Conservation (phyloP, 2,888 invertebrate species). For the Euclidia mi region DNA sequence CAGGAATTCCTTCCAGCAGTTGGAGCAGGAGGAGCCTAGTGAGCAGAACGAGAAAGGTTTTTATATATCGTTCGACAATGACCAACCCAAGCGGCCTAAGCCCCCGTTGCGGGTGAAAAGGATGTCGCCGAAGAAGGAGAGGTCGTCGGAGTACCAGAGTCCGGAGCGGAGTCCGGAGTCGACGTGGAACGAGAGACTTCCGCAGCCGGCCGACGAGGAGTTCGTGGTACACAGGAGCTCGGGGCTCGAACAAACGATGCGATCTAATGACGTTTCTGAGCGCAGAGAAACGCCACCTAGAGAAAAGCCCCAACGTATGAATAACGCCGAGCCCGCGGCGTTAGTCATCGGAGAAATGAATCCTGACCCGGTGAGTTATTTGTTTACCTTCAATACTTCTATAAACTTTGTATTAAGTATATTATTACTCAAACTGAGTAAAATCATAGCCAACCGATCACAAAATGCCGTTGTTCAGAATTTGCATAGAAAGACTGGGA, state of each 20-base stretch:
- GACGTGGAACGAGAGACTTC: constrained; percentile 67
- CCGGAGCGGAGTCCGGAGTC: constrained; percentile 76
- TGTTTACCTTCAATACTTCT: too few relatives aligned
- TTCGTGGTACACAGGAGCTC: constrained; percentile 65
- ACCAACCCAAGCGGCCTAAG: constrained; percentile 96
- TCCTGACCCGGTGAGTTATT: constrained; percentile 81
- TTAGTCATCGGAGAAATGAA: constrained; percentile 82
- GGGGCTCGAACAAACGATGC: constrained; percentile 51
- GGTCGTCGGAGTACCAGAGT: constrained; percentile 68
- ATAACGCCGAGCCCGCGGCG: constrained; percentile 77
- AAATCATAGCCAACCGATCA: too few relatives aligned
- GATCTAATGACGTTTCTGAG: constrained; percentile 64
- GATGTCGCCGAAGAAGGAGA: constrained; percentile 94
- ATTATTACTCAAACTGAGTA: too few relatives aligned
- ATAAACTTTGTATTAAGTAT: too few relatives aligned
- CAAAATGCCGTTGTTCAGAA: too few relatives aligned
- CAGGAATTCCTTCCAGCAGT: constrained; percentile 92
- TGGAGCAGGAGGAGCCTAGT: constrained; percentile 75
- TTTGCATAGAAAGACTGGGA: too few relatives aligned
- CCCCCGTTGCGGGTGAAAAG: constrained; percentile 95
- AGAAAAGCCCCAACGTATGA: constrained; percentile 61
- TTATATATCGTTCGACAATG: constrained; percentile 98
- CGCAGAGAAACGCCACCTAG: constrained; percentile 66
- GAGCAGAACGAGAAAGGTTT: constrained; percentile 94
- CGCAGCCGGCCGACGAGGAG: constrained; percentile 61